Evolutionary conservation across 1,140 invertebrate genomes (phyloP).

Genomic region (Scaptomyza graminum): DNA sequence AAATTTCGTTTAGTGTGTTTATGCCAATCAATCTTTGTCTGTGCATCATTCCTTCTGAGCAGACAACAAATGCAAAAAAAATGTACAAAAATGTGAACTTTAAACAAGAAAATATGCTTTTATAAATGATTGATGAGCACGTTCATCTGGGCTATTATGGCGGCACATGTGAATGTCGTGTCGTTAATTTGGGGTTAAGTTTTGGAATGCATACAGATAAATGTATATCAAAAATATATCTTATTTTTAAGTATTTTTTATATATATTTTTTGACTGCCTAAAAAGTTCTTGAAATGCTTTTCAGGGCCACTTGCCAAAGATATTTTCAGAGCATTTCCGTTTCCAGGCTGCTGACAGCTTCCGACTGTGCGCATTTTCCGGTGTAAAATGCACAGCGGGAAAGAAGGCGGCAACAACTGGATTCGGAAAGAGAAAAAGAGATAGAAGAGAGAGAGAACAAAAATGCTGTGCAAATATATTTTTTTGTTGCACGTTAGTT

Average conservation of each 20-base stretch:
- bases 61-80: constrained; percentile 6
- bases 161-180: constrained; percentile 33
- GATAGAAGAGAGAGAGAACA: too few species aligned
- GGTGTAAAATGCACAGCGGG: neutral
- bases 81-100: constrained; percentile 48
- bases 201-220: constrained; percentile 59
- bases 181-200: constrained; percentile 53
- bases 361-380: constrained; percentile 15
- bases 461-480: neutral
- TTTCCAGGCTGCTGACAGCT: neutral
- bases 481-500: constrained; percentile 43
- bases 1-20: constrained; percentile 24
- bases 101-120: constrained; percentile 71
- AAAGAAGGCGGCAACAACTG: too few species aligned
- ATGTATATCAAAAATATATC: constrained; percentile 28
- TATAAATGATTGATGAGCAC: constrained; percentile 71
- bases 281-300: constrained; percentile 12
- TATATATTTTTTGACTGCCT: constrained; percentile 2
- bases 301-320: constrained; percentile 1
- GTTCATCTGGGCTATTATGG: constrained; percentile 29
- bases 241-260: constrained; percentile 1
- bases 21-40: constrained; percentile 77
- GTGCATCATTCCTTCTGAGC: constrained; percentile 22
- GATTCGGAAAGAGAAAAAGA: too few species aligned
- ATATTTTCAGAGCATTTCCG: constrained; percentile 11